Evolutionary conservation across 2,797 vertebrate genomes (phyloP).

Genomic region (Antennarius maculatus): DNA sequence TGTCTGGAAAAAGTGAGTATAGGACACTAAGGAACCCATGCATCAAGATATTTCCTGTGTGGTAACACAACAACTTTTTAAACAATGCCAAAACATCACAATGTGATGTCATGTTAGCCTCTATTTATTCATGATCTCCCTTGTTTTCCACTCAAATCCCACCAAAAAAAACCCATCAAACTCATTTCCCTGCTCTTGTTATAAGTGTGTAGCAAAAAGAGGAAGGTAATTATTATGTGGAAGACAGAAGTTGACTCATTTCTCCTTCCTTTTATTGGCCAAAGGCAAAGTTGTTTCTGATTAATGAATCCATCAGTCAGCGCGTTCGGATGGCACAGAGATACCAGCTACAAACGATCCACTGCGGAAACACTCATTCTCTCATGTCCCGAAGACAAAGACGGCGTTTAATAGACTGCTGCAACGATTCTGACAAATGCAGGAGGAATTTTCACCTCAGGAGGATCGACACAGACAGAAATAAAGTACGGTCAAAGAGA

Average conservation of each 20-base stretch:
- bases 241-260: slow-evolving; percentile 13
- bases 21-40: too few relatives aligned
- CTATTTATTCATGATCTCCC: too few relatives aligned
- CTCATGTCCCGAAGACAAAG: background rate
- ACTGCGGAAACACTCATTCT: background rate
- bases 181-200: background rate
- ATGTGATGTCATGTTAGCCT: too few relatives aligned
- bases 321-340: slow-evolving; percentile 15
- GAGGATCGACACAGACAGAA: background rate
- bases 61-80: too few relatives aligned
- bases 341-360: background rate
- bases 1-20: slow-evolving; percentile 66
- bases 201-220: background rate
- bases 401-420: slow-evolving; percentile 32
- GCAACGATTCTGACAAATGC: slow-evolving; percentile 23
- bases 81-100: too few relatives aligned
- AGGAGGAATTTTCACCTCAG: slow-evolving; percentile 9
- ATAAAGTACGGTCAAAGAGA: background rate
- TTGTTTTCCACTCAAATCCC: too few relatives aligned
- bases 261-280: slow-evolving; percentile 8
- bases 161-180: background rate
- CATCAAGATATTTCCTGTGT: too few relatives aligned
- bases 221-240: slow-evolving; percentile 10
- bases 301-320: slow-evolving; percentile 8
- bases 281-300: slow-evolving; percentile 10